Evolutionary conservation across 37 sponge, comb jelly and placozoan species (phyloP).

Genomic region (Cladorhizidae sp.): DNA sequence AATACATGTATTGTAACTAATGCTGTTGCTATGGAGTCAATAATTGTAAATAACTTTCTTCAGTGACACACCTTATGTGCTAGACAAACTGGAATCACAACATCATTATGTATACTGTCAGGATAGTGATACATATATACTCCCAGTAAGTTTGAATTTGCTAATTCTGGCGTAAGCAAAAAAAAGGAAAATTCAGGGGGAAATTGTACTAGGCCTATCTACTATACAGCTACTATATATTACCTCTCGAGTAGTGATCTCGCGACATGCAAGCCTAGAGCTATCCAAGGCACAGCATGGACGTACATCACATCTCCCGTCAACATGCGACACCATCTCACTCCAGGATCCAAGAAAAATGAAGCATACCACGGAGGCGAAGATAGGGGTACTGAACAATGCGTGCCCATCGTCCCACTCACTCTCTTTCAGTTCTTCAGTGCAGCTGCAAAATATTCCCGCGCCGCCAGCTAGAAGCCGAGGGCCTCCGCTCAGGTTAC

Average conservation of each 20-base stretch:
- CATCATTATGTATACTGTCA: no score
- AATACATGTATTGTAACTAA: no score
- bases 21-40: no score
- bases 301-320: conserved; percentile 6
- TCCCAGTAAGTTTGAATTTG: no score
- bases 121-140: no score
- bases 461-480: neutral
- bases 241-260: conserved; percentile 15
- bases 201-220: neutral
- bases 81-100: no score
- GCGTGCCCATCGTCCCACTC: neutral
- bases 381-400: neutral
- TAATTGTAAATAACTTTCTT: no score
- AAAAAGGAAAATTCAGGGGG: neutral
- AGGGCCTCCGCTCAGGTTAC: no score
- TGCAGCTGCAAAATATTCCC: neutral
- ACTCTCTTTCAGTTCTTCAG: neutral
- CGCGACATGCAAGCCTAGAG: conserved; percentile 5
- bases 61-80: no score
- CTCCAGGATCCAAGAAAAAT: conserved; percentile 22
- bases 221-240: neutral
- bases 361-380: neutral
- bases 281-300: conserved; percentile 35
- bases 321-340: conserved; percentile 9
- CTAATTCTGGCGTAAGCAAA: no score